Evolutionary conservation across 2,888 invertebrate genomes (phyloP), one percentile per base, ranked within the genome.

Genomic region (Eueremaeus valkanovi): DNA sequence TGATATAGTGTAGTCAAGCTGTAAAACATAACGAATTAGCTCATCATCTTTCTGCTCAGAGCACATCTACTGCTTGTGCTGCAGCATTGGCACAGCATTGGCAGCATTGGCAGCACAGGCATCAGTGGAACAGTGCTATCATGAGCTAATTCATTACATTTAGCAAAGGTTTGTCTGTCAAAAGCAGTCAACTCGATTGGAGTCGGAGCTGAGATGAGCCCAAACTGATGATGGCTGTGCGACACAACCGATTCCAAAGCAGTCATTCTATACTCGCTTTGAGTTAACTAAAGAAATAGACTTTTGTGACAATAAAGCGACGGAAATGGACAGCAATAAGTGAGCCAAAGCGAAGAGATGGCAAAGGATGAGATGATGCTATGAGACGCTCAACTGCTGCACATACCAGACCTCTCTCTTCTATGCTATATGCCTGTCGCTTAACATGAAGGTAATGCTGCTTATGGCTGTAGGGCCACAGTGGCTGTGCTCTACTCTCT

Each of bases 1-100:
- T 66, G 66, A 33, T 66, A 66, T 36, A 36, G 66, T 66, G 66
- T 66, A 66, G 33, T 66, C 36, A 66, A 66, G 66, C 66, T 66
- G 66, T 66, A 66, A 66, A 66, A 66, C 66, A 66, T 66, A 66
- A 66, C 66, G 66, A 66, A 66, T 66, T 66, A 66, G 66, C n/a
- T 66, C 66, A 66, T 66, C 66, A 66, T 66, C 13, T 66, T 66
- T 66, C 66, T 66, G 66, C 66, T 36, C 13, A 66, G 66, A 66
- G 66, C 66, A 66, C 66, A 66, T 21, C 18, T n/a, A 66, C 6
- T 11, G 6, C 24, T 27, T n/a, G 58, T 27, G n/a, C n/a, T n/a
- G n/a, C n/a, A n/a, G n/a, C n/a, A n/a, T n/a, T n/a, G n/a, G n/a
- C n/a, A n/a, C n/a, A n/a, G n/a, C n/a, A n/a, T n/a, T n/a, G n/a